A percentile compares a stretch with the other conserved stretches of the same genome.
Evolutionary conservation across 2,888 invertebrate genomes (phyloP).

Genomic region (Octonoba sinensis): DNA sequence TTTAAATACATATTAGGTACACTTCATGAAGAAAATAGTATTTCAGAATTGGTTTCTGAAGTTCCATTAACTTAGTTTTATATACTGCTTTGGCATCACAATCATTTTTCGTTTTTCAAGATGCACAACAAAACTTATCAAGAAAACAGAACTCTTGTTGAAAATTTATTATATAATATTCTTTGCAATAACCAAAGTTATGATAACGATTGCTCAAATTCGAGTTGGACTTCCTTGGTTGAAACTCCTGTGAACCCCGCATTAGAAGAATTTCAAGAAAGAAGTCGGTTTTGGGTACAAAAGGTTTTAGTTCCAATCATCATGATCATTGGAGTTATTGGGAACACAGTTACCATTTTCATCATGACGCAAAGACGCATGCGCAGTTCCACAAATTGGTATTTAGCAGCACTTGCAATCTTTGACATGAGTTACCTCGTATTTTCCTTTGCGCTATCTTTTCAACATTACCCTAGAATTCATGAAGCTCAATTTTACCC

Average conservation of each 20-base stretch:
- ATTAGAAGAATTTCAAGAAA: conserved; percentile 41
- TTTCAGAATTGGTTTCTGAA: no score
- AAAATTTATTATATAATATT: not conserved
- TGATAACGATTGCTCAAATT: conserved; percentile 9
- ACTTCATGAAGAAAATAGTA: no score
- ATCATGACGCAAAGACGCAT: conserved; percentile 77
- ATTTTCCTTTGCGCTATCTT: conserved; percentile 77
- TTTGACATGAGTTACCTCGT: conserved; percentile 80
- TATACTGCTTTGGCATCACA: no score
- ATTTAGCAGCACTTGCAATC: conserved; percentile 80
- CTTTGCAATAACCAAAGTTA: conserved; percentile 1
- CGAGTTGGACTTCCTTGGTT: not conserved
- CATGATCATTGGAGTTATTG: conserved; percentile 79
- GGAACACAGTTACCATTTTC: conserved; percentile 76
- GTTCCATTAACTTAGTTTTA: no score
- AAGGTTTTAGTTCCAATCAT: conserved; percentile 78
- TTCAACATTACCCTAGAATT: conserved; percentile 76
- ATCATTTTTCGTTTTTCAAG: not conserved
- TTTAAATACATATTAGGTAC: no score
- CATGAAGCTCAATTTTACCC: conserved; percentile 73
- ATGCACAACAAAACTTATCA: conserved; percentile 5
- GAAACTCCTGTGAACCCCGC: conserved; percentile 14
- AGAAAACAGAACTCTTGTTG: not conserved
- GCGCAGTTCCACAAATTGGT: conserved; percentile 82
- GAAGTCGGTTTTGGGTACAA: conserved; percentile 72